phyloP scores from a whole-genome alignment of 2,113 vertebrate genomes.

The Ellobius talpinus region DNA sequence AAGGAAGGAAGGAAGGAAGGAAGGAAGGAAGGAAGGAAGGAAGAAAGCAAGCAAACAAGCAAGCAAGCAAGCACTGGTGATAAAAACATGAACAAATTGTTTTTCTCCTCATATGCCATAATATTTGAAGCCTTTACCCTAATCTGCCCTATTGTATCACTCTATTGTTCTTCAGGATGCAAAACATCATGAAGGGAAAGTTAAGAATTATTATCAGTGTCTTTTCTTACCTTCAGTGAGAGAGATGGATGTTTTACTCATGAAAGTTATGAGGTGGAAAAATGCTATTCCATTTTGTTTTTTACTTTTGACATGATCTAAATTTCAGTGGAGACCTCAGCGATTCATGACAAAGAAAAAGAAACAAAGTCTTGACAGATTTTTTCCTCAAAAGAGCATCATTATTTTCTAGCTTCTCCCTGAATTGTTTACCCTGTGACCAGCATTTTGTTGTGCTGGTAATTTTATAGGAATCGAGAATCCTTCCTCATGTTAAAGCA shows the following conservation, averaged over 20 bases:
- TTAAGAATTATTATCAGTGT: constrained; percentile 50
- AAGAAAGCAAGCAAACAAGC: no score
- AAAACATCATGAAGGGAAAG: constrained; percentile 49
- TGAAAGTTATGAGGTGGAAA: constrained; percentile 70
- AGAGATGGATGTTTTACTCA: constrained; percentile 65
- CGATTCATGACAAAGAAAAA: constrained; percentile 66
- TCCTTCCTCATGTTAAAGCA: constrained; percentile 35
- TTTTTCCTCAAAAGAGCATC: constrained; percentile 35
- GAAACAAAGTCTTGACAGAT: constrained; percentile 45
- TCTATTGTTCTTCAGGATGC: constrained; percentile 15
- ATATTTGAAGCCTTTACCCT: neutral
- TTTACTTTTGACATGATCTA: constrained; percentile 67
- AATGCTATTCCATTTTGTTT: constrained; percentile 70
- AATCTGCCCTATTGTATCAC: neutral
- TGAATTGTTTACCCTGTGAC: neutral
- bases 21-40: no score
- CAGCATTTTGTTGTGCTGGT: neutral
- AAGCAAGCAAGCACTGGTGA: neutral
- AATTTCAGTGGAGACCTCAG: constrained; percentile 64
- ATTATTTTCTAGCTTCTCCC: constrained; percentile 36
- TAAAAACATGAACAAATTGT: constrained; percentile 42
- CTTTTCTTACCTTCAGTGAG: constrained; percentile 48
- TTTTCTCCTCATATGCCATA: constrained; percentile 12
- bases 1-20: no score
- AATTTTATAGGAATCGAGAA: constrained; percentile 37